These are phyloP conservation scores for Synergus laeviventris DNA, from an alignment of 2,888 invertebrate genomes.

Conservation along the genomic window DNA sequence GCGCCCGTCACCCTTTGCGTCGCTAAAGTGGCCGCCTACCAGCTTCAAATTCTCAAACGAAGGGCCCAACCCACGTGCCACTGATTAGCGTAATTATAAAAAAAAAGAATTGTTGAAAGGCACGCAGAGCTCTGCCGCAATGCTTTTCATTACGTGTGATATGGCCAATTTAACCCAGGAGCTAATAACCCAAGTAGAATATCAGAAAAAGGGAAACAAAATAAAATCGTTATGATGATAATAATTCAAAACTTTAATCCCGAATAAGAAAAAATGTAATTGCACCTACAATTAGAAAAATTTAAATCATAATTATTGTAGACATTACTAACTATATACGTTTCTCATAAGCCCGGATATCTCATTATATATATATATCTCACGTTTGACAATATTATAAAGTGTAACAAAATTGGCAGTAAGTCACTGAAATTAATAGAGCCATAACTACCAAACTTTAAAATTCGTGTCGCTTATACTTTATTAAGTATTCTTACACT, in stretches of 20 bases:
- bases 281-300: too few relatives aligned
- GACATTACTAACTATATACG: too few relatives aligned
- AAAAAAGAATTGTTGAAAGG: conserved; percentile 25
- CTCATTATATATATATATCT: too few relatives aligned
- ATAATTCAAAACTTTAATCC: too few relatives aligned
- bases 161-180: background rate
- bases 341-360: too few relatives aligned
- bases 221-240: background rate
- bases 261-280: too few relatives aligned
- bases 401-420: background rate
- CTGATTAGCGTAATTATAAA: conserved; percentile 73
- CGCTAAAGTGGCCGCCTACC: conserved; percentile 44
- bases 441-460: background rate
- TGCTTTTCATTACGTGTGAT: background rate
- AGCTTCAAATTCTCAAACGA: conserved; percentile 35
- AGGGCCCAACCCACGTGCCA: conserved; percentile 70
- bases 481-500: too few relatives aligned
- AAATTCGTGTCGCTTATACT: too few relatives aligned
- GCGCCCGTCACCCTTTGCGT: conserved; percentile 52
- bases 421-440: background rate
- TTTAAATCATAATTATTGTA: too few relatives aligned
- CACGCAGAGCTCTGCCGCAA: background rate
- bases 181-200: background rate
- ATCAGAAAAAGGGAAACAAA: background rate
- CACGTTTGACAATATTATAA: too few relatives aligned